Evolutionary conservation across 2,888 invertebrate genomes (phyloP).

Genomic region (Drosophila buzzatii): DNA sequence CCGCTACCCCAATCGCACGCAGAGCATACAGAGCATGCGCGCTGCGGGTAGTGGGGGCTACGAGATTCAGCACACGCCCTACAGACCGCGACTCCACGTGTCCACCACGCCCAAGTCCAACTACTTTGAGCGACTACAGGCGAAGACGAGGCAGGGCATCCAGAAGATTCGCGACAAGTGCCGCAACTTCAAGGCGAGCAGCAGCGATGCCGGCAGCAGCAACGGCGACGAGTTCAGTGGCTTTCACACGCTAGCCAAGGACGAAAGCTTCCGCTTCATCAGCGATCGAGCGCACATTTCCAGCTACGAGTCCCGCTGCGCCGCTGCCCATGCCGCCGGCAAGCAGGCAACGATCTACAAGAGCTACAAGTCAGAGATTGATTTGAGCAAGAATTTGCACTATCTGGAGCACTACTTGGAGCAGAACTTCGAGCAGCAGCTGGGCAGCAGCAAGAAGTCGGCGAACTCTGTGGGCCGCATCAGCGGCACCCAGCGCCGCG

Average conservation of each 20-base stretch:
- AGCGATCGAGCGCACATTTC: constrained; percentile 82
- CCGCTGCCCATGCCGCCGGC: constrained; percentile 62
- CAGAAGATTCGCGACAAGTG: constrained; percentile 84
- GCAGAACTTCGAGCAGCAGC: constrained; percentile 84
- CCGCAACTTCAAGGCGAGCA: constrained; percentile 76
- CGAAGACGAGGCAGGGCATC: constrained; percentile 83
- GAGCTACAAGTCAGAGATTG: constrained; percentile 85
- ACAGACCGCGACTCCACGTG: constrained; percentile 46
- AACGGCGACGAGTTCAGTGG: constrained; percentile 63
- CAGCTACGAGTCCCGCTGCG: constrained; percentile 82
- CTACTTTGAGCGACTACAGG: constrained; percentile 84
- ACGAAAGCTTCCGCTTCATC: constrained; percentile 84
- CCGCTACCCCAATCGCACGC: constrained; percentile 84
- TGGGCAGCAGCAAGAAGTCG: constrained; percentile 71
- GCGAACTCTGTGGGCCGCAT: constrained; percentile 82
- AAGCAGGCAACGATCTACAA: constrained; percentile 83
- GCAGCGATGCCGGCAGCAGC: constrained; percentile 35
- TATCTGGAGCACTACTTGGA: constrained; percentile 85
- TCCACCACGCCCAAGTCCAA: constrained; percentile 62
- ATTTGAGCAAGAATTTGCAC: constrained; percentile 84
- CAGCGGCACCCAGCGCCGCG: constrained; percentile 65
- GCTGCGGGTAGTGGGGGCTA: constrained; percentile 62
- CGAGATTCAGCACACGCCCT: constrained; percentile 64
- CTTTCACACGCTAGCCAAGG: constrained; percentile 81
- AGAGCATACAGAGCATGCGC: constrained; percentile 76